Evolutionary conservation across 2,888 invertebrate species (phyloP).

Genomic region (Diogma glabrata): DNA sequence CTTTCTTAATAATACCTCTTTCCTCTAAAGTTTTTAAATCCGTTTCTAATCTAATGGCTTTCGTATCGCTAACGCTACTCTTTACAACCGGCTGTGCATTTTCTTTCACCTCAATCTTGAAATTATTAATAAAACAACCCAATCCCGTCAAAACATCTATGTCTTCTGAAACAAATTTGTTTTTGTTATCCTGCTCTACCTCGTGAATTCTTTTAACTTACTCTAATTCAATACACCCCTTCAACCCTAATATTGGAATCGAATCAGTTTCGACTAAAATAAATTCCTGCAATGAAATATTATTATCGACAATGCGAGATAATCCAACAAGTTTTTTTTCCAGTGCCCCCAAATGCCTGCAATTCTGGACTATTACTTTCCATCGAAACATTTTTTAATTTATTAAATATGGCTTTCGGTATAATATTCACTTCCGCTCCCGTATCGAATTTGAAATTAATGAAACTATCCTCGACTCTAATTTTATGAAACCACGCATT

Average conservation of each 20-base stretch:
- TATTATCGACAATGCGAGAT: not conserved
- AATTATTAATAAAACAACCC: slow-evolving; percentile 3
- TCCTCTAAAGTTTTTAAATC: not conserved
- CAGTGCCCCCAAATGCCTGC: too few species aligned
- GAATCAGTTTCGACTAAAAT: not conserved
- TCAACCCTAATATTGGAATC: slow-evolving; percentile 8
- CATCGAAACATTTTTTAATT: not conserved
- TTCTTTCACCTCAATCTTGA: slow-evolving; percentile 7
- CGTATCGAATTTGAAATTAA: slow-evolving; percentile 3
- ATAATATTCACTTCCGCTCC: slow-evolving; percentile 5
- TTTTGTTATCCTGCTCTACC: too few species aligned
- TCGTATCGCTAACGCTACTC: too few species aligned
- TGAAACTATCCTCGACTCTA: too few species aligned
- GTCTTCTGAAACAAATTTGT: not conserved
- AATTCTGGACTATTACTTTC: too few species aligned
- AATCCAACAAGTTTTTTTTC: not conserved
- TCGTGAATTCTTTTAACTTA: not conserved
- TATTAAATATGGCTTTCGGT: not conserved
- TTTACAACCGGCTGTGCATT: not conserved
- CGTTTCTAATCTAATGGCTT: too few species aligned
- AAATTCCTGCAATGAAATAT: not conserved
- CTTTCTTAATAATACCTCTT: slow-evolving; percentile 1
- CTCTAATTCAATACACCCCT: slow-evolving; percentile 4
- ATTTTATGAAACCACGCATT: too few species aligned
- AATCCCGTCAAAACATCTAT: slow-evolving; percentile 7